Evolutionary conservation across 2,113 vertebrate species (phyloP), one percentile per base, ranked within the genome.

Genomic region (Falco punctatus): DNA sequence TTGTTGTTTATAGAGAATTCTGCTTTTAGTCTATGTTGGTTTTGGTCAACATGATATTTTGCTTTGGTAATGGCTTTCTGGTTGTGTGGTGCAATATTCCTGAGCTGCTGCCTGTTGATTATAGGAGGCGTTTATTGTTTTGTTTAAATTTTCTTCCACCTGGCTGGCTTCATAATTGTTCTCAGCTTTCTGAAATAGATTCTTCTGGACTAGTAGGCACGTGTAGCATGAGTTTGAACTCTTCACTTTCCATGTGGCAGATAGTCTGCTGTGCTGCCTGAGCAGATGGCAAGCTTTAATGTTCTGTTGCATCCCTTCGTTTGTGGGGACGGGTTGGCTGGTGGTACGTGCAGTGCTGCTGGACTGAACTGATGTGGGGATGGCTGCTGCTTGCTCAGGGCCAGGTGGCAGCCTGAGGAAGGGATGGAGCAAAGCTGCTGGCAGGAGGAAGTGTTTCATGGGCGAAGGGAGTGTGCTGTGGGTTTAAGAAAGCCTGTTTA

Each of bases 401-500:
- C 57, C 9, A 27, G 20, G 33, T 18, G 40, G 32, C 46, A 40
- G 38, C 23, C 64, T 0, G 6, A 15, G 66, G 55, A 16, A 13
- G 35, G 20, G 46, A 12, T 15, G n/a, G 73, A 35, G 35, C 69
- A 21, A 77, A 32, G 61, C 67, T 72, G n/a, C 0, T 2, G 42
- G 21, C 6, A 26, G 72, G 24, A 11, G 2, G 28, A 12, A 3
- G 6, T 22, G 12, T 71, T 19, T 54, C 19, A 1, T 6, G 11
- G 69, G 24, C 2, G 10, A n/a, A 24, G 9, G 32, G 22, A 35
- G 33, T 2, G 5, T 59, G 22, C 46, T 26, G 49, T 3, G 0
- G 38, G 13, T 0, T 2, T 38, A 13, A 15, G 57, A 46, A 20
- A 12, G 3, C 10, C 16, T 3, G 1, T 1, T 15, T 5, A 11